Evolutionary conservation across 2,113 vertebrate genomes (phyloP).

Genomic region (Mugil cephalus): DNA sequence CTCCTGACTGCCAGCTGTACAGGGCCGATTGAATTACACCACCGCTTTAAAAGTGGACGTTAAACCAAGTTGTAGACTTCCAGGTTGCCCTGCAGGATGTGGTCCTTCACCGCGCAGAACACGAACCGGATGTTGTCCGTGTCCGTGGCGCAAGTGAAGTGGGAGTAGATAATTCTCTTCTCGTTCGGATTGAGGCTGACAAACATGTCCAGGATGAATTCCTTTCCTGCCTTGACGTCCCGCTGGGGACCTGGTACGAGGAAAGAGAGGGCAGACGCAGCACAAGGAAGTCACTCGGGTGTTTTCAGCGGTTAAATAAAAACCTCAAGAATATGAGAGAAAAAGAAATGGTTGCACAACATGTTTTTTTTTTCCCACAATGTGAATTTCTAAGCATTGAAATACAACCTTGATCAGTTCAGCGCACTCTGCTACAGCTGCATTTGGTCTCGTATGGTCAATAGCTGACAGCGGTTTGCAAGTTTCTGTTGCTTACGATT

Average conservation of each 20-base stretch:
- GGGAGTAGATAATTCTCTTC: constrained; percentile 89
- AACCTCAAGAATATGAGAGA: no score
- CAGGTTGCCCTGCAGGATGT: constrained; percentile 87
- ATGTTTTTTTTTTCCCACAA: no score
- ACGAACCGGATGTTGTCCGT: constrained; percentile 84
- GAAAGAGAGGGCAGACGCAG: constrained; percentile 20
- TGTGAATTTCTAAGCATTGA: not conserved
- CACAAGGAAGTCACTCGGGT: no score
- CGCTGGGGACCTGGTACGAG: constrained; percentile 84
- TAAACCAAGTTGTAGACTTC: constrained; percentile 87
- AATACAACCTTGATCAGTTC: not conserved
- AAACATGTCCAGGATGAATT: constrained; percentile 91
- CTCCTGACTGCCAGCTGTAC: constrained; percentile 35
- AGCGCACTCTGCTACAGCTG: not conserved
- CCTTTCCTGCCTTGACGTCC: constrained; percentile 83
- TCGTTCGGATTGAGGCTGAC: constrained; percentile 87
- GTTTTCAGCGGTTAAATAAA: constrained; percentile 15
- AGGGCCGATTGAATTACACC: constrained; percentile 34
- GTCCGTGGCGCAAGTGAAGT: constrained; percentile 86
- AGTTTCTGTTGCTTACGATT: not conserved
- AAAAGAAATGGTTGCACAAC: no score
- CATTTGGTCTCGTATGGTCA: not conserved
- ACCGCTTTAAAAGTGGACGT: constrained; percentile 15
- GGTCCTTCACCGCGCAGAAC: constrained; percentile 82
- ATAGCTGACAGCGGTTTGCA: not conserved